phyloP scores from a whole-genome alignment of 92 coral and sea anemone species.

The Heteractis magnifica region DNA sequence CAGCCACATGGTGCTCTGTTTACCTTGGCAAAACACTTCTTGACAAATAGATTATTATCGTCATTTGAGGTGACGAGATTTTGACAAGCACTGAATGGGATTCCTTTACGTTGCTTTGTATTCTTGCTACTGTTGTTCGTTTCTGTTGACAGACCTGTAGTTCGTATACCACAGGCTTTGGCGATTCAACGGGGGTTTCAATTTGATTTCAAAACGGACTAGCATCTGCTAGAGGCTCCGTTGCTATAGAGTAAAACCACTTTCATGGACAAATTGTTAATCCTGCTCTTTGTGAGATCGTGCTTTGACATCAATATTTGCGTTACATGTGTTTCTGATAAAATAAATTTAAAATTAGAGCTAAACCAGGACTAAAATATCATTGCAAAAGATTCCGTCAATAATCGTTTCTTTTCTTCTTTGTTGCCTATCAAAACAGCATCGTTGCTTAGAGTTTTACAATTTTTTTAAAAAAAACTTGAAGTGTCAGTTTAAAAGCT shows the following conservation, averaged over 20 bases:
- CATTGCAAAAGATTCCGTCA: too few relatives aligned
- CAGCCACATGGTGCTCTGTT: constrained; percentile 19
- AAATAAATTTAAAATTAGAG: not conserved
- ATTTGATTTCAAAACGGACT: not conserved
- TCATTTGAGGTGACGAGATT: constrained; percentile 13
- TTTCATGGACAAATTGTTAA: not conserved
- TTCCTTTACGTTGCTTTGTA: constrained; percentile 8
- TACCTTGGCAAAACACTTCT: constrained; percentile 7
- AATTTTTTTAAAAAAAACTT: too few relatives aligned
- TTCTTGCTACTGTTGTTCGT: not conserved
- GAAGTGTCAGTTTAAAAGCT: too few relatives aligned
- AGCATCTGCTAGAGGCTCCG: not conserved
- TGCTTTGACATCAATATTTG: constrained; percentile 1
- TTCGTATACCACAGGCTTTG: not conserved
- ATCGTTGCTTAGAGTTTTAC: too few relatives aligned
- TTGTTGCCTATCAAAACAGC: too few relatives aligned
- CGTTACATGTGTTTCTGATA: not conserved
- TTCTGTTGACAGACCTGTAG: constrained; percentile 13
- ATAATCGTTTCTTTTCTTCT: too few relatives aligned
- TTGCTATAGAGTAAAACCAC: constrained; percentile 16
- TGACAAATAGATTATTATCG: constrained; percentile 19
- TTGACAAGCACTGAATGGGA: constrained; percentile 29
- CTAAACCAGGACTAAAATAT: not conserved
- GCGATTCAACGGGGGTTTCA: not conserved
- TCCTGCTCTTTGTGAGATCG: not conserved